A percentile compares a stretch with the other conserved stretches of the same genome.
phyloP scores from a whole-genome alignment of 2,888 invertebrate genomes.

The Vandiemenella viatica region DNA sequence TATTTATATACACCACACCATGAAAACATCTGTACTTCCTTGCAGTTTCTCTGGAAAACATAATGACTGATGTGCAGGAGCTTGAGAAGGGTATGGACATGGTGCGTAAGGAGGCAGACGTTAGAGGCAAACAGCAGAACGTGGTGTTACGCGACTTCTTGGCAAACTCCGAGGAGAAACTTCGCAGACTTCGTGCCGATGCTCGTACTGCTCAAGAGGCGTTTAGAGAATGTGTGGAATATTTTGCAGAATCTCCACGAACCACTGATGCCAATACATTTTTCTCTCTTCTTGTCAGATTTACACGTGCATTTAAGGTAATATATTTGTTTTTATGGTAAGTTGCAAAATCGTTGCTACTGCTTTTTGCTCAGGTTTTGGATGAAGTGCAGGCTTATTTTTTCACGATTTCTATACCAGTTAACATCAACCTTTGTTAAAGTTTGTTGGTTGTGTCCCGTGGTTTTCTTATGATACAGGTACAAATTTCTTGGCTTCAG shows the following conservation, averaged over 20 bases:
- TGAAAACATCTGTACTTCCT: no score
- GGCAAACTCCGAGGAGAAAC: constrained; percentile 68
- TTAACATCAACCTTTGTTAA: no score
- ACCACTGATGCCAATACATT: constrained; percentile 90
- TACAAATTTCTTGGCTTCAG: no score
- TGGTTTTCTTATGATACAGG: no score
- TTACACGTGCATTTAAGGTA: constrained; percentile 90
- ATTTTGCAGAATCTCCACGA: constrained; percentile 89
- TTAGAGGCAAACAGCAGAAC: constrained; percentile 51
- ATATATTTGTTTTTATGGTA: constrained; percentile 1
- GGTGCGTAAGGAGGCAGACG: constrained; percentile 68
- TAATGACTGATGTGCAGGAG: constrained; percentile 81
- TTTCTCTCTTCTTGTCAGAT: constrained; percentile 89
- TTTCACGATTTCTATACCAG: no score
- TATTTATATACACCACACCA: no score
- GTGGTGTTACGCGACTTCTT: constrained; percentile 69
- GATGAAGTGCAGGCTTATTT: no score
- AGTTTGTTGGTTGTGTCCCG: no score
- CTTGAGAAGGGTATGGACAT: constrained; percentile 93
- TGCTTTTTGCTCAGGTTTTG: no score
- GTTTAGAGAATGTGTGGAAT: constrained; percentile 88
- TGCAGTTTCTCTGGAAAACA: constrained; percentile 87
- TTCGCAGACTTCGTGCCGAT: constrained; percentile 56
- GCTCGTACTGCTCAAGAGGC: constrained; percentile 48
- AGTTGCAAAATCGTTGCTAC: no score